phyloP scores from a whole-genome alignment of 1,140 invertebrate species.

The Schlechtendalia chinensis region DNA sequence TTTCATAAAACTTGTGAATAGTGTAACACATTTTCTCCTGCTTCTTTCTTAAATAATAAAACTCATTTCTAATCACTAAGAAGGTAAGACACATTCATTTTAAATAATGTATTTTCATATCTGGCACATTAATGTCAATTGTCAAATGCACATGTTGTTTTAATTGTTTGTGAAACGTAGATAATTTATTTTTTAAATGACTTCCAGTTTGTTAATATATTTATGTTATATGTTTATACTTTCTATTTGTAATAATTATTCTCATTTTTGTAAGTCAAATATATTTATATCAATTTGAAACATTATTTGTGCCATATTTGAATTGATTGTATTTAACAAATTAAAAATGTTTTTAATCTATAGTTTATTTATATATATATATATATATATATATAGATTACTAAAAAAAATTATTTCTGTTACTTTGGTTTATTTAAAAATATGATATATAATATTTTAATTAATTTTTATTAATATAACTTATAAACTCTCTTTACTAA shows the following conservation, averaged over 20 bases:
- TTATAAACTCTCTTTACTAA: too few species aligned
- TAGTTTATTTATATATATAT: too few species aligned
- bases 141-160: background rate
- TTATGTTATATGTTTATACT: background rate
- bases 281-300: too few species aligned
- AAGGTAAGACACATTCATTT: background rate
- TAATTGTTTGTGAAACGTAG: background rate
- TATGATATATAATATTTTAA: too few species aligned
- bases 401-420: too few species aligned
- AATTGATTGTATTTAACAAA: too few species aligned
- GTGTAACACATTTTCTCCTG: background rate
- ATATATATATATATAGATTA: too few species aligned
- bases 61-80: background rate
- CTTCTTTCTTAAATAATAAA: background rate
- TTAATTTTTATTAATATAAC: too few species aligned
- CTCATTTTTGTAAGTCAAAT: too few species aligned
- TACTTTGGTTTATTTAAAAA: background rate
- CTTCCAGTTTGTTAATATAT: background rate
- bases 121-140: background rate
- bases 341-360: too few species aligned
- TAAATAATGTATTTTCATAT: background rate
- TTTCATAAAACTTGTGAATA: background rate
- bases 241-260: background rate
- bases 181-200: slow-evolving; percentile 14
- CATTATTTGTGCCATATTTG: too few species aligned